Percentiles rank a stretch among this genome's conserved stretches.
Evolutionary conservation across 2,797 vertebrate species (phyloP).

Genomic region (Masticophis lateralis): DNA sequence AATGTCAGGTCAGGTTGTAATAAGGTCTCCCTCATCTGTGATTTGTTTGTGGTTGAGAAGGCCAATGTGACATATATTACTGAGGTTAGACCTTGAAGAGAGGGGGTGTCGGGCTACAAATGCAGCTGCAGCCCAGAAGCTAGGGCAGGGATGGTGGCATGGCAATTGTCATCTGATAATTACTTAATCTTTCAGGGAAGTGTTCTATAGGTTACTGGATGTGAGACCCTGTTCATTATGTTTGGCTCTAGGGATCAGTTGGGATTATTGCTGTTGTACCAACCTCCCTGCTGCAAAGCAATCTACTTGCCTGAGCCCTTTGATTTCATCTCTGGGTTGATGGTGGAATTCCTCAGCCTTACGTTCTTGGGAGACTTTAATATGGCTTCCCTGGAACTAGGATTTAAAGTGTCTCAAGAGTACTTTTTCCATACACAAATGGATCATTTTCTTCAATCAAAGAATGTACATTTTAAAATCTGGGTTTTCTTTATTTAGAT

Average conservation of each 20-base stretch:
- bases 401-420: not conserved
- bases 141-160: not conserved
- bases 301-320: not conserved
- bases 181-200: not conserved
- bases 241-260: not conserved
- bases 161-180: not conserved
- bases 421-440: not conserved
- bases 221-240: not conserved
- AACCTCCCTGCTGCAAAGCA: not conserved
- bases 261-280: not conserved
- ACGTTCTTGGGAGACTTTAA: not conserved
- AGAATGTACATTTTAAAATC: not conserved
- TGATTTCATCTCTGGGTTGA: not conserved
- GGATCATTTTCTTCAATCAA: not conserved
- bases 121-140: not conserved
- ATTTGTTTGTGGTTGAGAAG: not conserved
- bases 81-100: not conserved
- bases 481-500: not conserved
- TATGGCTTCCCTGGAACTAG: not conserved
- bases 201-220: not conserved
- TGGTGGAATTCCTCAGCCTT: not conserved
- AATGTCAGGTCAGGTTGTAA: not conserved
- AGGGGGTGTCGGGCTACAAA: not conserved
- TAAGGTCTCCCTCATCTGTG: not conserved
- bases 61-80: not conserved